Evolutionary conservation across 2,113 vertebrate species (phyloP).

Genomic region (Dipodomys merriami): DNA sequence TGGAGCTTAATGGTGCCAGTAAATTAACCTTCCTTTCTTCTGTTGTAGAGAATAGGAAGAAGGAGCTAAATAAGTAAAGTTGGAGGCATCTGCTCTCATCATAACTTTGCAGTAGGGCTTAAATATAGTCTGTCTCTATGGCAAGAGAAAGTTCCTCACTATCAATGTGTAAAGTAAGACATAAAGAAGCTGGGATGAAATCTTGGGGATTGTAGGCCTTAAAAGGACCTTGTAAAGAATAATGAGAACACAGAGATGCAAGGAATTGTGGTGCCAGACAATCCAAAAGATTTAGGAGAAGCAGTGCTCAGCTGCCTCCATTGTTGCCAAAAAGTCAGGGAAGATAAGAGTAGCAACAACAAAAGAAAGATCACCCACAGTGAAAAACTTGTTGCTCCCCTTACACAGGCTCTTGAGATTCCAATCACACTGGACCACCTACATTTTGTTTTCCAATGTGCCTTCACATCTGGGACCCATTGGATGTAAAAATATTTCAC

Average conservation of each 20-base stretch:
- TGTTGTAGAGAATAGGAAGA: neutral
- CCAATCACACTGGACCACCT: slow-evolving; percentile 58
- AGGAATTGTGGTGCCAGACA: neutral
- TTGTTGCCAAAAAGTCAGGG: slow-evolving; percentile 1
- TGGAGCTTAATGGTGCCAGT: neutral
- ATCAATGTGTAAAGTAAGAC: neutral
- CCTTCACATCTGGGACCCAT: slow-evolving; percentile 52
- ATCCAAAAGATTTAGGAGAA: slow-evolving; percentile 44
- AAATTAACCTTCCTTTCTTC: neutral
- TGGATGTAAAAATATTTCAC: slow-evolving; percentile 3
- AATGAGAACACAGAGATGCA: neutral
- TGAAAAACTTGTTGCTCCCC: slow-evolving; percentile 14
- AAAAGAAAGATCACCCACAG: slow-evolving; percentile 39
- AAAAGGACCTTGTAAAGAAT: neutral
- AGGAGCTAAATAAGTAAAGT: neutral
- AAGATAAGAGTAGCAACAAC: slow-evolving; percentile 8
- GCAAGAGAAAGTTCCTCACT: neutral
- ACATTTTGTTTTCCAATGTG: slow-evolving; percentile 45
- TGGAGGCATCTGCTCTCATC: neutral
- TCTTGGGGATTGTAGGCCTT: neutral
- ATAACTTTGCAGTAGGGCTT: neutral
- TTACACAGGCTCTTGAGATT: neutral
- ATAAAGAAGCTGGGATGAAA: neutral
- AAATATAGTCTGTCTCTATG: neutral
- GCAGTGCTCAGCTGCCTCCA: neutral